phyloP scores from a whole-genome alignment of 2,113 vertebrate genomes.

The Cyphomyrus discorhynchus region DNA sequence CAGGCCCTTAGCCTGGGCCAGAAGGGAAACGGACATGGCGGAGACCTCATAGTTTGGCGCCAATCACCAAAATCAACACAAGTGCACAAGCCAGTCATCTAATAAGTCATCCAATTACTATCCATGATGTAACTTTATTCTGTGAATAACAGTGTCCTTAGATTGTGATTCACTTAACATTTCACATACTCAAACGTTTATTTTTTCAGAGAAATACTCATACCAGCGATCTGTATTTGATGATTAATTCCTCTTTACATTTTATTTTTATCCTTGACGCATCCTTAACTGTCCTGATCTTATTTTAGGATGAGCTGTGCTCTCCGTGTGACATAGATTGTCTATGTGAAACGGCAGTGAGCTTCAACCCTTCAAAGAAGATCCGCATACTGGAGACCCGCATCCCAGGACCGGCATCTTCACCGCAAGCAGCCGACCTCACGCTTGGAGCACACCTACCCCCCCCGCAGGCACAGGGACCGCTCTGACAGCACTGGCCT shows the following conservation, averaged over 20 bases:
- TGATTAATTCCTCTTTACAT: background rate
- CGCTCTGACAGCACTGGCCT: conserved; percentile 29
- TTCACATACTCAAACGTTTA: background rate
- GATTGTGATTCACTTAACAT: background rate
- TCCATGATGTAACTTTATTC: background rate
- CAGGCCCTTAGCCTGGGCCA: background rate
- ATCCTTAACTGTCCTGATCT: background rate
- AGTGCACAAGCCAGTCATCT: background rate
- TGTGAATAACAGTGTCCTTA: background rate
- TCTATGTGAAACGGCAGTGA: background rate
- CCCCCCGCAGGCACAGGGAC: background rate
- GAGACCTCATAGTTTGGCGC: background rate
- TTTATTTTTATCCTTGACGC: background rate
- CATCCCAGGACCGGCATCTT: background rate
- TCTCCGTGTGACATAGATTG: background rate
- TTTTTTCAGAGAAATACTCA: background rate
- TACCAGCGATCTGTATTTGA: background rate
- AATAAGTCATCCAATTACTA: background rate
- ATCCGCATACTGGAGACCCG: background rate
- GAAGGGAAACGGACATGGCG: background rate
- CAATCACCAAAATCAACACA: background rate
- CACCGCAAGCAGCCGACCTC: background rate
- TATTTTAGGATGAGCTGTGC: background rate
- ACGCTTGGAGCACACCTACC: background rate
- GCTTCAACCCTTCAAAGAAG: background rate